Evolutionary conservation across 92 coral and sea anemone genomes (phyloP), one percentile per base, ranked within the genome.

Genomic region (Siderastrea radians): DNA sequence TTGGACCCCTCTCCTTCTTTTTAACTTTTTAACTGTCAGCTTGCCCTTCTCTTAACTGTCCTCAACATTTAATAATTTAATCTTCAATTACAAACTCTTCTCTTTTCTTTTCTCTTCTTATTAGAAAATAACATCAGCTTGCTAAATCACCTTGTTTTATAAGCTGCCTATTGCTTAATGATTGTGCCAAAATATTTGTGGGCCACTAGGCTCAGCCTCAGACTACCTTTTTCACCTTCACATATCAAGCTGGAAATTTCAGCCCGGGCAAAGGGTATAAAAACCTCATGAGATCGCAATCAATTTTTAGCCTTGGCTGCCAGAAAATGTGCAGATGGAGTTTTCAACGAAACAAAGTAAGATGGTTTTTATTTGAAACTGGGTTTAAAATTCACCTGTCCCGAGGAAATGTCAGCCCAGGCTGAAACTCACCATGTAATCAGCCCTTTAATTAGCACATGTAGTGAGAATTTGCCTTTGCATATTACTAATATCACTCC

Each of bases 231-330:
- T 26, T 75, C 43, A 75, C 80, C 80, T 75, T 75, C 80, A 50
- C 80, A 75, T 75, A 75, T 75, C 80, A 75, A 75, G 80, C 80
- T 75, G 80, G 68, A 64, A 64, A 64, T 64, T 64, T 64, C 82
- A 77, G 82, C 82, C 63, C 65, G 16, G 82, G 82, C 82, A 77
- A 77, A 54, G 49, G 82, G 82, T 77, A 77, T 77, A 77, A 77
- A 52, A 77, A 43, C 82, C 69, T 77, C 82, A 77, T 77, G 82
- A 77, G 68, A 77, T n/a, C 43, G 82, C 82, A 77, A 77, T 77
- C 82, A 77, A 77, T 38, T 77, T 50, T 77, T 77, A 77, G 82
- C 82, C 69, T 77, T 77, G 65, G 82, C 82, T 77, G 82, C 65
- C 82, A 77, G 71, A 78, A 78, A 59, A 78, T 78, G 83, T 78